These are phyloP conservation scores for Corythoichthys haematopterus DNA, from an alignment of 2,113 vertebrate species.

Conservation along the genomic window DNA sequence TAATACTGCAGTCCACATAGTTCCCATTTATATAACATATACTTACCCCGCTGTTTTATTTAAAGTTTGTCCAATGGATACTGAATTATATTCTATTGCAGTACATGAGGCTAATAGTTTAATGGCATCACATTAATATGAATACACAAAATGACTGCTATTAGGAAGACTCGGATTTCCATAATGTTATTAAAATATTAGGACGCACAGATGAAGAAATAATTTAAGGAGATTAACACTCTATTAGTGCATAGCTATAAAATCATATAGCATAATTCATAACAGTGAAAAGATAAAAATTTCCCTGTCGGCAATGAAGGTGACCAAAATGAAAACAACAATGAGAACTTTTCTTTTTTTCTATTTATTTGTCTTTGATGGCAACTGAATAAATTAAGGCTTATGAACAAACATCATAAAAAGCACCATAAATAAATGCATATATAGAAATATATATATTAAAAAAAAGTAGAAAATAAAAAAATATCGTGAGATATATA, in stretches of 20 bases:
- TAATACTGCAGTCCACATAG: too few species aligned
- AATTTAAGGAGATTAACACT: too few species aligned
- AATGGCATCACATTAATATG: neutral
- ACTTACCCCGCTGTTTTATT: too few species aligned
- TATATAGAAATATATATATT: conserved; percentile 70
- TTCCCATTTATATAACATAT: too few species aligned
- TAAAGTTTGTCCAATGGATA: neutral
- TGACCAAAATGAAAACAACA: neutral
- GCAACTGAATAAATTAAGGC: conserved; percentile 80
- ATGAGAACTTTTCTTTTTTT: conserved; percentile 12
- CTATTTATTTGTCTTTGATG: conserved; percentile 75
- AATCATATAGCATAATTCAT: neutral
- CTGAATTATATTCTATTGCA: neutral
- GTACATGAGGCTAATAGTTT: neutral
- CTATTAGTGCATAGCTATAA: neutral
- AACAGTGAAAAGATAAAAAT: neutral
- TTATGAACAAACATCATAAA: conserved; percentile 79
- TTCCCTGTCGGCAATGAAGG: neutral
- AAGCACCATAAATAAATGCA: conserved; percentile 80
- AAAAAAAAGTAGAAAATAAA: conserved; percentile 70
- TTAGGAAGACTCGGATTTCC: neutral
- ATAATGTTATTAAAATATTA: neutral
- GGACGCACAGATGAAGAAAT: neutral
- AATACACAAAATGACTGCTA: too few species aligned
- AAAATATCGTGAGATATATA: conserved; percentile 66